Evolutionary conservation across 2,888 invertebrate genomes (phyloP), one percentile per base, ranked within the genome.

Genomic region (Standfussiana lucernea): DNA sequence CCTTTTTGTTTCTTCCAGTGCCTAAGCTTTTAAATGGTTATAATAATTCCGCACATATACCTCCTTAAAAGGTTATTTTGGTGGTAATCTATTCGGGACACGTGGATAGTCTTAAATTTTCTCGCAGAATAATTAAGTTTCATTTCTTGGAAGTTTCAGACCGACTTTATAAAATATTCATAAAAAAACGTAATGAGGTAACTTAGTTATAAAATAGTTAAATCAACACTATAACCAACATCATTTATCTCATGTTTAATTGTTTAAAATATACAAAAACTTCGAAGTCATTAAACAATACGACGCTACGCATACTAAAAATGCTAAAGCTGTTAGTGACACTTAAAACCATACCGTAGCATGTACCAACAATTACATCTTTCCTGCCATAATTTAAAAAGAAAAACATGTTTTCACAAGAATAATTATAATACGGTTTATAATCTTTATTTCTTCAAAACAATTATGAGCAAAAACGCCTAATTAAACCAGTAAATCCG

Each of bases 1-100:
- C 88, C 86, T 85, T 89, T 92, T 91, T 84, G 88, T 74, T 89
- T 88, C 86, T 88, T 89, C 8, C 81, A 84, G 59, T 74, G n/a
- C 72, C 79, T 47, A 66, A 77, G 65, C 77, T 68, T 45, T 64
- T 64, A 76, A 82, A 71, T 37, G 11, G 24, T 72, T 65, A 69
- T 53, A 59, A 62, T 62, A 56, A 69, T 74, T 61, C 65, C 13
- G 37, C 21, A 24, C 1, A 28, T 13, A 45, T 47, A 72, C 21
- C 2, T n/a, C 56, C 6, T 10, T 1, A 28, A 66, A 32, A 13
- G 40, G 28, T 37, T 56, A 65, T 59, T 21, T 56, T 47, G 28
- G 5, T 2, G 28, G 15, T 61, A 62, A 62, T 62, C 11, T n/a
- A 2, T 35, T 13, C 61, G 24, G 35, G n/a, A n/a, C n/a, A 42